These are phyloP conservation scores for Podarcis cretensis DNA, from an alignment of 2,113 vertebrate species.

Conservation along the genomic window DNA sequence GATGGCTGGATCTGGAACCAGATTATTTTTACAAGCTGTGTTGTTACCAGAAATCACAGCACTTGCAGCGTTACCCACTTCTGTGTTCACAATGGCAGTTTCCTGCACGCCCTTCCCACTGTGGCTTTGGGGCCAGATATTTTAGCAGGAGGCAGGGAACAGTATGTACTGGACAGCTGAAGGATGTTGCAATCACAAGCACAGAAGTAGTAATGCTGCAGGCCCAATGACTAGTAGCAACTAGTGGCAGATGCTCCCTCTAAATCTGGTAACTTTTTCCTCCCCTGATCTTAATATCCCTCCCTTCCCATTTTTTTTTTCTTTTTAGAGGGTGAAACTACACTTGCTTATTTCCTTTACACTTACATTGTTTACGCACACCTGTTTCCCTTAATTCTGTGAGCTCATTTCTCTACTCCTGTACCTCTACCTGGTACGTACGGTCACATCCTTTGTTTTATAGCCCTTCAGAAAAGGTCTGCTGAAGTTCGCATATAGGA, in stretches of 20 bases:
- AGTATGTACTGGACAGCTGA: neutral
- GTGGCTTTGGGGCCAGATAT: neutral
- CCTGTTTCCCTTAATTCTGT: constrained; percentile 14
- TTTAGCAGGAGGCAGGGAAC: neutral
- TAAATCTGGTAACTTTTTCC: neutral
- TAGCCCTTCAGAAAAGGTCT: constrained; percentile 36
- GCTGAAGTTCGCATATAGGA: constrained; percentile 30
- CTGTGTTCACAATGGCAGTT: neutral
- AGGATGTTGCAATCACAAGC: neutral
- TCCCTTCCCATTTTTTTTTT: neutral
- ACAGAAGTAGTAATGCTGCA: neutral
- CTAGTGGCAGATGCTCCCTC: neutral
- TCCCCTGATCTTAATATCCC: neutral
- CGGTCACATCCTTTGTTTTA: constrained; percentile 17
- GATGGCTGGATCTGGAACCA: neutral
- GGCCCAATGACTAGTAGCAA: too few species aligned
- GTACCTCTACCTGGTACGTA: constrained; percentile 31
- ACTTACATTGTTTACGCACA: constrained; percentile 5
- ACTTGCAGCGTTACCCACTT: neutral
- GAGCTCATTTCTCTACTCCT: neutral
- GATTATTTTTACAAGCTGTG: neutral
- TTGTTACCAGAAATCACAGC: neutral
- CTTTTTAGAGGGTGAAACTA: neutral
- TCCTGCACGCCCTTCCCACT: neutral
- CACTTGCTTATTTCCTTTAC: neutral